Evolutionary conservation across 2,797 vertebrate species (phyloP).

Genomic region (Glyptemys insculpta): DNA sequence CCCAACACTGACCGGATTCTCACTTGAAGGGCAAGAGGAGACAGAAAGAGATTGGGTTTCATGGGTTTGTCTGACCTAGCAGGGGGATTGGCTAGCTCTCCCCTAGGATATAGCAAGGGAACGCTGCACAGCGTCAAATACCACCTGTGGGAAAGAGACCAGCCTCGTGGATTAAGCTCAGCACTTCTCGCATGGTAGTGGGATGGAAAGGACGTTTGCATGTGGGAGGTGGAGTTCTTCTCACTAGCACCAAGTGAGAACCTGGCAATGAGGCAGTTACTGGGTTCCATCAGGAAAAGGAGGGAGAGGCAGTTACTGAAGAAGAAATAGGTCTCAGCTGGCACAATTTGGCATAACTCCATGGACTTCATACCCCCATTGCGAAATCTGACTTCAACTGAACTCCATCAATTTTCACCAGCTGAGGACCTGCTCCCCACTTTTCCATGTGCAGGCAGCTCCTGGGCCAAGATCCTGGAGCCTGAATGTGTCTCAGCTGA

Average conservation of each 20-base stretch:
- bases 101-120: neutral
- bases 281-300: neutral
- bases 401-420: neutral
- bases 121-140: neutral
- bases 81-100: neutral
- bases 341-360: neutral
- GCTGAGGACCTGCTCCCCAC: no score
- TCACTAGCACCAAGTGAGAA: neutral
- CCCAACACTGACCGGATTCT: neutral
- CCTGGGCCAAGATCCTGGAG: neutral
- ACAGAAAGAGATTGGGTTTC: neutral
- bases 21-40: neutral
- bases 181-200: neutral
- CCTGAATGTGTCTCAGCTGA: neutral
- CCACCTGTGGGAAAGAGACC: neutral
- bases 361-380: neutral
- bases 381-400: neutral
- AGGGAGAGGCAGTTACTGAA: neutral
- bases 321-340: neutral
- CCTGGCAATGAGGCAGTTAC: neutral
- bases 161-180: neutral
- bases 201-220: neutral
- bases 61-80: no score
- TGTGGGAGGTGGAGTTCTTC: neutral
- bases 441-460: no score